Percentiles rank a stretch among this genome's conserved stretches.
These are phyloP conservation scores for Willowsia nigromaculata DNA, from an alignment of 2,888 invertebrate genomes.

Conservation along the genomic window DNA sequence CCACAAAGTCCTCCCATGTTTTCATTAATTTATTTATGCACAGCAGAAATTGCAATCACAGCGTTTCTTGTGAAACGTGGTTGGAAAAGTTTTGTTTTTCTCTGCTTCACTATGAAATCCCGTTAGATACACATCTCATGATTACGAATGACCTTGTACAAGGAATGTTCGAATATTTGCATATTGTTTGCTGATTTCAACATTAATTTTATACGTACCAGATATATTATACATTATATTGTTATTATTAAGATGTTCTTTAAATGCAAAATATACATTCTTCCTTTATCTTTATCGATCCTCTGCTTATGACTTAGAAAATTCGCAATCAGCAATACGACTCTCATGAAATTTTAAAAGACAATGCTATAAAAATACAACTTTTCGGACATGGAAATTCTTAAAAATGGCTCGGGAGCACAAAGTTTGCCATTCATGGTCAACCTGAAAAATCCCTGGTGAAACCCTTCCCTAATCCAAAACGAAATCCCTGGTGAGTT, in stretches of 20 bases:
- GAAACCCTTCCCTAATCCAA: too few relatives aligned
- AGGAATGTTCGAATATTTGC: too few relatives aligned
- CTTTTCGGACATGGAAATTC: neutral
- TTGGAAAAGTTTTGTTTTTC: conserved; percentile 23
- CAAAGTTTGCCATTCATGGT: too few relatives aligned
- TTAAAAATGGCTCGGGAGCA: neutral
- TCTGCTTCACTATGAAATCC: conserved; percentile 27
- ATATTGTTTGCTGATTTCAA: too few relatives aligned
- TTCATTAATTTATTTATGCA: conserved; percentile 64
- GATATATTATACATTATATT: neutral
- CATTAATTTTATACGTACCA: too few relatives aligned
- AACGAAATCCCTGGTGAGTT: too few relatives aligned
- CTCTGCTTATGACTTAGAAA: too few relatives aligned
- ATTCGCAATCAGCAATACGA: too few relatives aligned
- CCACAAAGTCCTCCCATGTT: conserved; percentile 26
- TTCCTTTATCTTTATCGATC: neutral
- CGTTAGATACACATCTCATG: conserved; percentile 59
- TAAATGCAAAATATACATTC: neutral
- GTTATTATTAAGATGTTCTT: neutral
- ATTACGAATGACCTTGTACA: conserved; percentile 68
- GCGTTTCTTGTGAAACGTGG: conserved; percentile 51
- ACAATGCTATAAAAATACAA: neutral
- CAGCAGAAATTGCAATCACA: conserved; percentile 44
- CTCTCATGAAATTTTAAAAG: neutral
- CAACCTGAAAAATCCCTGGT: too few relatives aligned